Conservation (phyloP, 2,888 invertebrate species). For the Oscheius sp. region DNA sequence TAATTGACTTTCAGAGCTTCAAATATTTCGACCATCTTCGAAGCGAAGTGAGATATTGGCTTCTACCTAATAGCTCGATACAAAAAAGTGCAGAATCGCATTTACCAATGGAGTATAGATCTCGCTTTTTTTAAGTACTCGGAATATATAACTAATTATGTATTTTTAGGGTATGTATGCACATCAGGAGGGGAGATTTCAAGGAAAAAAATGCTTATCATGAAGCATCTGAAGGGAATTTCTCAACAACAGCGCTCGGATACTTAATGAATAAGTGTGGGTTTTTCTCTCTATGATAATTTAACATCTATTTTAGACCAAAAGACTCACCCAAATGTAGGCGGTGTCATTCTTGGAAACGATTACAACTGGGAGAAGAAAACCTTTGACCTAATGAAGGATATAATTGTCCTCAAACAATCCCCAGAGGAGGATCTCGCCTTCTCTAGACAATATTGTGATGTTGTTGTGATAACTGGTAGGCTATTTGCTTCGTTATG, state of each 20-base stretch:
- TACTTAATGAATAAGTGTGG: constrained; percentile 27
- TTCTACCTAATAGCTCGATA: constrained; percentile 16
- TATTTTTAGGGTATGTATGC: constrained; percentile 30
- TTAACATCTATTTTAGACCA: neutral
- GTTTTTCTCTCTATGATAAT: neutral
- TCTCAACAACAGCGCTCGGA: constrained; percentile 19
- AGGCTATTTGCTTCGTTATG: neutral
- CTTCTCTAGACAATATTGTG: neutral
- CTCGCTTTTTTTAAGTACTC: neutral
- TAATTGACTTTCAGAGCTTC: constrained; percentile 23
- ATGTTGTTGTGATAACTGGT: constrained; percentile 12
- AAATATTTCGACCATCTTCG: constrained; percentile 31
- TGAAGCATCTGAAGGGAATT: constrained; percentile 27
- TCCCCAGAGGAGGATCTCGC: neutral
- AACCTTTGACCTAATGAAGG: neutral
- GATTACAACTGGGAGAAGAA: constrained; percentile 18
- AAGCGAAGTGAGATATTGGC: constrained; percentile 29
- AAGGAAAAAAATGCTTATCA: constrained; percentile 24
- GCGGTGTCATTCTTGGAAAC: constrained; percentile 20
- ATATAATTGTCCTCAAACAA: too few relatives aligned
- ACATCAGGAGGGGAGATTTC: constrained; percentile 35
- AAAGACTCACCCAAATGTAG: neutral
- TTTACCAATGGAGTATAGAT: neutral
- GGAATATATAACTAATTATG: neutral
- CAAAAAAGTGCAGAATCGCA: neutral